Conservation (phyloP, 2,797 vertebrate species). For the Galago senegalensis region DNA sequence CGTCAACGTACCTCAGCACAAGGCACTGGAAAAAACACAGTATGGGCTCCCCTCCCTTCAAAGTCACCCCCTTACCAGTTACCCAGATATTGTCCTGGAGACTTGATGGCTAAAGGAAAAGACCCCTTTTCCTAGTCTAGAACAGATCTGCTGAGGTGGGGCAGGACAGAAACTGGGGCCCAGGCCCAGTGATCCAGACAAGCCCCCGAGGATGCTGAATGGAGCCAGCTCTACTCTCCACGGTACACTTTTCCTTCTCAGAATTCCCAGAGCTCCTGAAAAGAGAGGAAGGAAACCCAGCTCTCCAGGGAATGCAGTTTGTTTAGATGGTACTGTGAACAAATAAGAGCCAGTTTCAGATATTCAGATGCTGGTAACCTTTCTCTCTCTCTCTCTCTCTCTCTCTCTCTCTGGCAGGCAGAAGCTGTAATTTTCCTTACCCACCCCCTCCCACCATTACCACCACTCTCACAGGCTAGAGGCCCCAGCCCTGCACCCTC, state of each 20-base stretch:
- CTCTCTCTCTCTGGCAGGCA: background rate
- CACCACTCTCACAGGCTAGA: background rate
- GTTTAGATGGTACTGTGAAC: slow-evolving; percentile 17
- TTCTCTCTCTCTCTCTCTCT: background rate
- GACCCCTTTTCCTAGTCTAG: background rate
- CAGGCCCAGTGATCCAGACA: background rate
- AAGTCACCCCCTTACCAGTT: background rate
- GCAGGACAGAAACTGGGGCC: background rate
- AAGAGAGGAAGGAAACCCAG: background rate
- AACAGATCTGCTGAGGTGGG: background rate
- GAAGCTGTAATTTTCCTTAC: background rate
- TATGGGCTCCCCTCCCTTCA: background rate
- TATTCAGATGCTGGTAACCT: slow-evolving; percentile 8
- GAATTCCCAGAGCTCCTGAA: background rate
- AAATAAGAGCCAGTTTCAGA: background rate
- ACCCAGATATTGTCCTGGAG: background rate
- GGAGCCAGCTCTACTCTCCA: background rate
- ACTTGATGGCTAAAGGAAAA: background rate
- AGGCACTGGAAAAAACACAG: background rate
- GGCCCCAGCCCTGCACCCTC: background rate
- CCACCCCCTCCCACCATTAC: rapidly evolving
- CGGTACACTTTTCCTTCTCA: background rate
- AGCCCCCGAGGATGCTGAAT: background rate
- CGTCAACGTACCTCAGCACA: background rate
- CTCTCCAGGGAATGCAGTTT: background rate